phyloP scores from a whole-genome alignment of 2,113 vertebrate genomes.

The Notechis scutatus region DNA sequence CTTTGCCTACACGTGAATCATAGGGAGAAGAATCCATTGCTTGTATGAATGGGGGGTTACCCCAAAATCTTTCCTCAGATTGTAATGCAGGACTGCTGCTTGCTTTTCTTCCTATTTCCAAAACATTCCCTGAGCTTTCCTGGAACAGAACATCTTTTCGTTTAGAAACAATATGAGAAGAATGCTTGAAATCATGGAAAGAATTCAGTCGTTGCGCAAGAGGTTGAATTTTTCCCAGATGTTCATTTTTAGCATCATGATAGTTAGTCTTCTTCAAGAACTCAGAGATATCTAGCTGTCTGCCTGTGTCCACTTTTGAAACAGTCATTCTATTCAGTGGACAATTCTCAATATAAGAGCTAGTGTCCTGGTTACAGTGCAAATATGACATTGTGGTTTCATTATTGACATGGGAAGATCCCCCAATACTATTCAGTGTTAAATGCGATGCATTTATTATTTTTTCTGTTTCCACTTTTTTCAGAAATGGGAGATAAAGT shows the following conservation, averaged over 20 bases:
- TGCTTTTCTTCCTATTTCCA: slow-evolving; percentile 18
- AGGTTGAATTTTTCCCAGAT: slow-evolving; percentile 28
- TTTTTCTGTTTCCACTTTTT: slow-evolving; percentile 33
- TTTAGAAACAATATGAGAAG: not conserved
- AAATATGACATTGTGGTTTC: slow-evolving; percentile 33
- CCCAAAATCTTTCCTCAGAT: slow-evolving; percentile 30
- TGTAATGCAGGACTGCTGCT: slow-evolving; percentile 43
- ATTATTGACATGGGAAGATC: slow-evolving; percentile 22
- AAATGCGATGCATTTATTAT: slow-evolving; percentile 23
- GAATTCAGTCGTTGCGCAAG: slow-evolving; percentile 6
- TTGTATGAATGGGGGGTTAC: slow-evolving; percentile 24
- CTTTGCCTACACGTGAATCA: slow-evolving; percentile 32
- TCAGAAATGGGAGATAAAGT: slow-evolving; percentile 34
- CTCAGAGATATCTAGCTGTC: slow-evolving; percentile 12
- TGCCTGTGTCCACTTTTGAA: slow-evolving; percentile 31
- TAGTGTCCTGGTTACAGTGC: not conserved
- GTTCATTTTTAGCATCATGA: slow-evolving; percentile 31
- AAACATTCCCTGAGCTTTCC: slow-evolving; percentile 10
- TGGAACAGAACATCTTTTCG: slow-evolving; percentile 4
- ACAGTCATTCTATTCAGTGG: slow-evolving; percentile 34
- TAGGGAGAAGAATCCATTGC: slow-evolving; percentile 24
- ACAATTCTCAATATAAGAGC: slow-evolving; percentile 28
- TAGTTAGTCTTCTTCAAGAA: slow-evolving; percentile 29
- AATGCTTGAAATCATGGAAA: slow-evolving; percentile 18
- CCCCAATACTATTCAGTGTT: slow-evolving; percentile 36